Evolutionary conservation across 2,113 vertebrate species (phyloP), one percentile per base, ranked within the genome.

Genomic region (Alectura lathami): DNA sequence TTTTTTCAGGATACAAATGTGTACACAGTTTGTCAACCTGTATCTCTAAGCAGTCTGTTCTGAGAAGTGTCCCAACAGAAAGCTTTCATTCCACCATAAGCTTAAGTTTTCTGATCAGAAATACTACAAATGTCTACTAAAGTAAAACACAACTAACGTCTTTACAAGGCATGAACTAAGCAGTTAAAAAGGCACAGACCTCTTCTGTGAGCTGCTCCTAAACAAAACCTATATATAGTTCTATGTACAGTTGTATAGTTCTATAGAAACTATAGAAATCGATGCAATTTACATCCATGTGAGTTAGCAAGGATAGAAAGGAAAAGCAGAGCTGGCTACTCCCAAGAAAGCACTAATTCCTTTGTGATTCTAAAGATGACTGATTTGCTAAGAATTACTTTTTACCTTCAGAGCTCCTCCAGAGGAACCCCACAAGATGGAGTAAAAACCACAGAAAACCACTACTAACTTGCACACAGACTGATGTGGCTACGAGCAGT

Each of bases 381-480:
- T 3, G 1, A 40, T 70, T 81, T 86, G 60, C 16, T 24, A 81
- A 81, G 73, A 81, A 60, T 67, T 90, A 42, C 29, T 42, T 82
- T 82, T 53, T 83, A 53, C 27, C 29, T 11, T 81, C 36, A 40
- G 43, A 64, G 69, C 53, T 93, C 53, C 88, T 96, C 48, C 92
- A 73, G 42, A 83, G 18, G 38, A 93, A 42, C 30, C 86, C 83
- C 79, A 86, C 83, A 94, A 93, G 94, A 91, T 88, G 93, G 85
- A 94, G 90, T 83, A 96, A 93, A 95, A 86, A 86, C 42, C 93
- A 89, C 88, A 86, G 92, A 95, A 88, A 94, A 82, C 26, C 59
- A 63, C 27, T 68, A 57, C 51, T 93, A 94, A 84, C 27, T 73
- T 69, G 64, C 30, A 63, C 38, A 83, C 42, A 86, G 68, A 82